Conservation (phyloP, 2,797 vertebrate species). For the Sebastes cheni region DNA sequence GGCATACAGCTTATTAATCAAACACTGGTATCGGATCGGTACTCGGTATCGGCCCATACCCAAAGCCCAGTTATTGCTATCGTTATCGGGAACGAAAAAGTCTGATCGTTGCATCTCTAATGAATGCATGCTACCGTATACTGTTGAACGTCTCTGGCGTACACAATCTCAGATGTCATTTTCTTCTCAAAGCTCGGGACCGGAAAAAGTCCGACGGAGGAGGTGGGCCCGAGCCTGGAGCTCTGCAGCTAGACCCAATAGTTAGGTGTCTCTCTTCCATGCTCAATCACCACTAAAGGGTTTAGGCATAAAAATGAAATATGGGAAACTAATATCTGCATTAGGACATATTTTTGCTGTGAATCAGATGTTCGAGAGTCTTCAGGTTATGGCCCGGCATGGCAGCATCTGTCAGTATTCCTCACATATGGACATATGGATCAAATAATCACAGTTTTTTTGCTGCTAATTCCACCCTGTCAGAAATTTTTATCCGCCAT, state of each 20-base stretch:
- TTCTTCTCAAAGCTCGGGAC: neutral
- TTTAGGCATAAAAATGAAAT: neutral
- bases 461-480: conserved; percentile 45
- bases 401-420: conserved; percentile 51
- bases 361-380: conserved; percentile 39
- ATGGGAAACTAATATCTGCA: conserved; percentile 18
- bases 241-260: neutral
- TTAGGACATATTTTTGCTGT: conserved; percentile 27
- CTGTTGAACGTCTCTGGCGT: neutral
- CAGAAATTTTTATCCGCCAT: conserved; percentile 34
- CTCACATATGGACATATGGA: conserved; percentile 44
- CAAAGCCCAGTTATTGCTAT: too few relatives aligned
- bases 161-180: neutral
- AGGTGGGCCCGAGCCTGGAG: too few relatives aligned
- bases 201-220: too few relatives aligned
- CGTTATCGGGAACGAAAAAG: too few relatives aligned
- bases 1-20: too few relatives aligned
- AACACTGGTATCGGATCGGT: too few relatives aligned
- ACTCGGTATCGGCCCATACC: too few relatives aligned
- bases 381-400: conserved; percentile 40
- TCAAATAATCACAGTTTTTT: conserved; percentile 39
- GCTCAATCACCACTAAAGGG: neutral
- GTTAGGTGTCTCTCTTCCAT: neutral
- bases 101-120: too few relatives aligned
- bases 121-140: neutral